phyloP scores from a whole-genome alignment of 2,797 vertebrate genomes.

The Linurgus olivaceus region DNA sequence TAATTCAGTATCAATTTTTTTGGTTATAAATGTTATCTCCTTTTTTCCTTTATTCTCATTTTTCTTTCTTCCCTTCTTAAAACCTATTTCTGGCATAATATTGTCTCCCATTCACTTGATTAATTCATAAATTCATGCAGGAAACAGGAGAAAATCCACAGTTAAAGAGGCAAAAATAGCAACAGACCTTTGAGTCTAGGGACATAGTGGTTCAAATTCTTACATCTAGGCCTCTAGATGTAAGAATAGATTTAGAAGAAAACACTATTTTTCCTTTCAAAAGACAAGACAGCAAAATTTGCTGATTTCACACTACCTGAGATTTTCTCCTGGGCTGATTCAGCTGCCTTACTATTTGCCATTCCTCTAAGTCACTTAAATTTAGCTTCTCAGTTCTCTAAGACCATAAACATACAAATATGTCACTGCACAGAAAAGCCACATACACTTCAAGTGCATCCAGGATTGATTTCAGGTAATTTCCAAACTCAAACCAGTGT shows the following conservation, averaged over 20 bases:
- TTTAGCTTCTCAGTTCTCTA: not conserved
- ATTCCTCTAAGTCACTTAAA: not conserved
- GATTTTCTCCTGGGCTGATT: not conserved
- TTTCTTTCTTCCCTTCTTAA: not conserved
- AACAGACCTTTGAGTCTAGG: not conserved
- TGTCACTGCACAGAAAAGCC: not conserved
- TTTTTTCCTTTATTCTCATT: not conserved
- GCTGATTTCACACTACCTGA: not conserved
- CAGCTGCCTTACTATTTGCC: not conserved
- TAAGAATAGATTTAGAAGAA: not conserved
- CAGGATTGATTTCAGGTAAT: not conserved
- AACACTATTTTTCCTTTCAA: not conserved
- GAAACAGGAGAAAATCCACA: not conserved
- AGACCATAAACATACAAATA: not conserved
- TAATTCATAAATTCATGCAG: not conserved
- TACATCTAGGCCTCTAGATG: not conserved
- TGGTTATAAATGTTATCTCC: not conserved
- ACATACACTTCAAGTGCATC: not conserved
- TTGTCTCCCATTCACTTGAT: not conserved
- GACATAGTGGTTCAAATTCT: not conserved
- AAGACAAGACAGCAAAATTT: not conserved
- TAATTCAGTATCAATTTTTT: not conserved
- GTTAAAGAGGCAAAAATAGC: not conserved
- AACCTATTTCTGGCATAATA: not conserved
- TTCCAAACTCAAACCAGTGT: not conserved